These are phyloP conservation scores for Acleris holmiana DNA, from an alignment of 2,888 invertebrate genomes.

Conservation along the genomic window DNA sequence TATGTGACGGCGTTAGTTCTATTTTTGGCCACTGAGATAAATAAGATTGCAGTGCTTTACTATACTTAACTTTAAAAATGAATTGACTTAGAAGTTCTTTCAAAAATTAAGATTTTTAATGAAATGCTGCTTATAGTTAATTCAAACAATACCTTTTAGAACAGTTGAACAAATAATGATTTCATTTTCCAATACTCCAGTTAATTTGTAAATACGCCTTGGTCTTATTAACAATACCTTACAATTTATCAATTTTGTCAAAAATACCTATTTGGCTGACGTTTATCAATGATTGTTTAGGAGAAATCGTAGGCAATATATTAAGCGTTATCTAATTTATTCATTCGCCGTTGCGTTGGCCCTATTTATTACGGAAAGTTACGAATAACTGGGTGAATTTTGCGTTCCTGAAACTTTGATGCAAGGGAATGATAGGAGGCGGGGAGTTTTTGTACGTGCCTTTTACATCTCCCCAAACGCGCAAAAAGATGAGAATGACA, in stretches of 20 bases:
- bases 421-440: slow-evolving; percentile 44
- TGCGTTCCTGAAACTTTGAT: slow-evolving; percentile 48
- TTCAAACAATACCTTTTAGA: background rate
- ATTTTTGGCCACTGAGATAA: background rate
- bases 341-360: slow-evolving; percentile 43
- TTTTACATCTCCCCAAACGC: slow-evolving; percentile 21
- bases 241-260: slow-evolving; percentile 14
- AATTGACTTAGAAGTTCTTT: slow-evolving; percentile 15
- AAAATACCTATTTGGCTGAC: slow-evolving; percentile 7
- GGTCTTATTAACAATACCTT: background rate
- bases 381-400: slow-evolving; percentile 43
- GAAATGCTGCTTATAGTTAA: background rate
- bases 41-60: slow-evolving; percentile 6
- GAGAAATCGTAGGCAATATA: slow-evolving; percentile 47
- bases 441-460: slow-evolving; percentile 43
- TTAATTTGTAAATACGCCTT: background rate
- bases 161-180: slow-evolving; percentile 11
- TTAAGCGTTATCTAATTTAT: slow-evolving; percentile 56
- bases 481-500: slow-evolving; percentile 15
- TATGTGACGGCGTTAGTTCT: slow-evolving; percentile 14
- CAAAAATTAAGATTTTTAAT: background rate
- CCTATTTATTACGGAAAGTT: slow-evolving; percentile 49
- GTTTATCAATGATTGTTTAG: slow-evolving; percentile 33
- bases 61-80: slow-evolving; percentile 17
- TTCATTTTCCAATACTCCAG: background rate